Evolutionary conservation across 2,888 invertebrate species (phyloP), one percentile per base, ranked within the genome.

Genomic region (Odontomyia ornata): DNA sequence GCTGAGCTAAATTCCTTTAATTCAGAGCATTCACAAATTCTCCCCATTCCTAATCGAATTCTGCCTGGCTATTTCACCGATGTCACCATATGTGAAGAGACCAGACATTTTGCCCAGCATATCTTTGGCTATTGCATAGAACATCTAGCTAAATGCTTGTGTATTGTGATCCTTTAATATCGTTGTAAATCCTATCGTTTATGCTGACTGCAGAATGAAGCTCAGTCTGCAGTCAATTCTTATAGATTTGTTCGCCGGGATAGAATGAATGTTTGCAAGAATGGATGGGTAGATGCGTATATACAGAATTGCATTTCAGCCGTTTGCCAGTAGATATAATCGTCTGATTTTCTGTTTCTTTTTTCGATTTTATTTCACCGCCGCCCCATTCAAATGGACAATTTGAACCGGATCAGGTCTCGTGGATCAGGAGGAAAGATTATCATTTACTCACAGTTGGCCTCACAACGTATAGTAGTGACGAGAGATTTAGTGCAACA

Each of bases 361-460:
- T 64, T 18, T 64, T 64, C 30, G 25, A 25, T 23, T 60, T 9
- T 9, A 5, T 36, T 36, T 36, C 9, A 36, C 36, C 9, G 36
- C 36, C 9, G 36, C 9, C 9, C 9, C 57, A 23, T 18, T 57
- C 57, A 62, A 36, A 36, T 36, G 3, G 36, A 36, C 36, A 36
- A 3, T 36, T 36, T 36, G 36, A 60, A 52, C 15, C 30, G 73
- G 73, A 69, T 2, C 89, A 95, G 95, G 93, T 95, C 71, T 93
- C 94, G 64, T 95, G 95, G 95, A 94, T 95, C 82, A 90, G 94
- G 84, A 90, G 94, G 85, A 93, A 93, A 88, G 94, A 95, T 86
- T 94, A 93, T 83, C 93, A 95, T 84, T 89, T 96, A 79, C 88
- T 96, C 78, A 96, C 96, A 76, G 95, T 96, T 73, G 95, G 95